Evolutionary conservation across 2,113 vertebrate genomes (phyloP), one percentile per base, ranked within the genome.

Genomic region (Antennarius striatus): DNA sequence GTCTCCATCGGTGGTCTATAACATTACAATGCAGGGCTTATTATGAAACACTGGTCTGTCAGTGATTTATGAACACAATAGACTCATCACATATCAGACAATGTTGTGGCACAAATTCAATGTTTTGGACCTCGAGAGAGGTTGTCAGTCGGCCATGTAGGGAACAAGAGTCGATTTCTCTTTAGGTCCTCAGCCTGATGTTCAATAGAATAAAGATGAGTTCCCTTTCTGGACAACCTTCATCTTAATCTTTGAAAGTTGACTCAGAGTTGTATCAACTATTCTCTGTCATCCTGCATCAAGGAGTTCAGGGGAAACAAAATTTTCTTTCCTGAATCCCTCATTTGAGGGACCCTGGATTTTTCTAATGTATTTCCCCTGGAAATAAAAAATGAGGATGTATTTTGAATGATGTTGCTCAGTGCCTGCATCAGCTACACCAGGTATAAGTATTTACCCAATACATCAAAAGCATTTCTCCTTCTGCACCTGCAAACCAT

Each of bases 261-360:
- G 32, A 66, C 47, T 46, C 61, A 68, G 43, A 53, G 54, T 36
- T 43, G 61, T 39, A 68, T 79, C 68, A 69, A 28, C 36, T 15
- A 78, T 80, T 78, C 71, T 75, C 51, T 75, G 39, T 71, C 58
- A 74, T 68, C 40, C 67, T 39, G 52, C 52, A 61, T 79, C 40
- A 64, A 63, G 32, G 28, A 65, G 51, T 16, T 55, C 15, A 60
- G 16, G 17, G 13, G 12, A 71, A 49, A 63, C 65, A 10, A 11
- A 43, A 22, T 13, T 45, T 40, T 52, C 32, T 6, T 15, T 45
- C 14, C 30, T 11, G 14, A 56, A 63, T 56, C 48, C 22, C 42
- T 11, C 22, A 17, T 56, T 60, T 73, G 28, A 76, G 11, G 28
- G n/a, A 54, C 59, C 10, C 13, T n/a, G 46, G 6, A 15, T 56